Conservation (phyloP, 1,140 invertebrate genomes). For the Atopsyche davidsoni region DNA sequence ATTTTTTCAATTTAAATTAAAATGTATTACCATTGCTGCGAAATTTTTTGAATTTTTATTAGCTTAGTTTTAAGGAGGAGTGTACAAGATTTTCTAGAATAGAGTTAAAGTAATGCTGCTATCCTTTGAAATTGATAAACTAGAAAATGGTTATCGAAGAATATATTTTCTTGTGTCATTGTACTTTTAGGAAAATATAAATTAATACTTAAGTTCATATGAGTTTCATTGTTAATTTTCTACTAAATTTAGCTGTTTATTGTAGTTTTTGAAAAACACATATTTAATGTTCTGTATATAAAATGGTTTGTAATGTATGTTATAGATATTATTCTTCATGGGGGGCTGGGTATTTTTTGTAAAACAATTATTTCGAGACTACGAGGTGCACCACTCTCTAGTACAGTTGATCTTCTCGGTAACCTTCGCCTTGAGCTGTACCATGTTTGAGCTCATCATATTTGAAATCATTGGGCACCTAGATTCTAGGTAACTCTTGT, state of each 20-base stretch:
- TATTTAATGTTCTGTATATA: not conserved
- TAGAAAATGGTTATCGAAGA: too few relatives aligned
- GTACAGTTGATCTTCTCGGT: constrained; percentile 96
- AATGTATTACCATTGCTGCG: too few relatives aligned
- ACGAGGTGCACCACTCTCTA: constrained; percentile 92
- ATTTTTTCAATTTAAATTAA: too few relatives aligned
- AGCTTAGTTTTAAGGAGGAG: too few relatives aligned
- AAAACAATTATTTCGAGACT: constrained; percentile 95
- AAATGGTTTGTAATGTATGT: constrained; percentile 36
- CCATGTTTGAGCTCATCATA: constrained; percentile 99
- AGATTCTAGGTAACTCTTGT: constrained; percentile 60
- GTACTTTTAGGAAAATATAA: constrained; percentile 28
- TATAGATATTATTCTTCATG: constrained; percentile 88
- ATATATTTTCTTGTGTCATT: too few relatives aligned
- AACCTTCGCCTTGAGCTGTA: constrained; percentile 96
- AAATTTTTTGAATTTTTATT: too few relatives aligned
- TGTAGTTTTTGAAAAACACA: not conserved
- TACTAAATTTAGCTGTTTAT: not conserved
- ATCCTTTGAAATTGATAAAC: too few relatives aligned
- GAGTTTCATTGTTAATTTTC: not conserved
- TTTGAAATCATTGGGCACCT: constrained; percentile 97
- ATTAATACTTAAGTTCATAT: not conserved
- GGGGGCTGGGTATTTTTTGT: constrained; percentile 99
- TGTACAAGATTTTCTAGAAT: too few relatives aligned
- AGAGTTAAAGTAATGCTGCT: too few relatives aligned